Evolutionary conservation across 2,797 vertebrate species (phyloP).

Genomic region (Scolopax rusticola): DNA sequence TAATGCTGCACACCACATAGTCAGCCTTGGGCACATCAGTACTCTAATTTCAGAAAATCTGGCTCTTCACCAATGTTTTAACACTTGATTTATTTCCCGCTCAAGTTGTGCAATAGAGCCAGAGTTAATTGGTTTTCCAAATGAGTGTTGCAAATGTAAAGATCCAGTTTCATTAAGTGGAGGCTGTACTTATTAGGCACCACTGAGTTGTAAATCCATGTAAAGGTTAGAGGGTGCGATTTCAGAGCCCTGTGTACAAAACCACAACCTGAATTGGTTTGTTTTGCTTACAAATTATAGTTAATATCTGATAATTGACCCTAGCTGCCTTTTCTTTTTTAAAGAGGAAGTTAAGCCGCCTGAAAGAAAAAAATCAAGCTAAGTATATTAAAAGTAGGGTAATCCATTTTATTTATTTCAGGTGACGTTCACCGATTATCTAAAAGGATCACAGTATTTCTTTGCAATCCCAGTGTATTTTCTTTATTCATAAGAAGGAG

Average conservation of each 20-base stretch:
- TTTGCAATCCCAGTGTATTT: not conserved
- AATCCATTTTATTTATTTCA: not conserved
- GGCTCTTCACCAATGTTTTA: conserved; percentile 90
- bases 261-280: conserved; percentile 39
- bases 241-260: conserved; percentile 63
- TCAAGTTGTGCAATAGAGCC: conserved; percentile 86
- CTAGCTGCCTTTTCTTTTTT: not conserved
- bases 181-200: conserved; percentile 77
- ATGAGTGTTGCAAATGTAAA: conserved; percentile 89
- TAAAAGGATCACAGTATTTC: not conserved
- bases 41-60: conserved; percentile 91
- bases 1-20: conserved; percentile 82
- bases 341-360: not conserved
- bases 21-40: conserved; percentile 86
- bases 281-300: conserved; percentile 38
- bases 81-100: conserved; percentile 95
- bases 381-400: not conserved
- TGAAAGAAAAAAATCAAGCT: not conserved
- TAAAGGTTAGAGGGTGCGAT: conserved; percentile 79
- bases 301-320: conserved; percentile 52
- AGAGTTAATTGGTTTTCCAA: conserved; percentile 94
- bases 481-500: not conserved
- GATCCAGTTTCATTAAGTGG: conserved; percentile 88
- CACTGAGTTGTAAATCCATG: conserved; percentile 77
- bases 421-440: not conserved